phyloP scores from a whole-genome alignment of 2,113 vertebrate genomes.

The Morone chrysops region DNA sequence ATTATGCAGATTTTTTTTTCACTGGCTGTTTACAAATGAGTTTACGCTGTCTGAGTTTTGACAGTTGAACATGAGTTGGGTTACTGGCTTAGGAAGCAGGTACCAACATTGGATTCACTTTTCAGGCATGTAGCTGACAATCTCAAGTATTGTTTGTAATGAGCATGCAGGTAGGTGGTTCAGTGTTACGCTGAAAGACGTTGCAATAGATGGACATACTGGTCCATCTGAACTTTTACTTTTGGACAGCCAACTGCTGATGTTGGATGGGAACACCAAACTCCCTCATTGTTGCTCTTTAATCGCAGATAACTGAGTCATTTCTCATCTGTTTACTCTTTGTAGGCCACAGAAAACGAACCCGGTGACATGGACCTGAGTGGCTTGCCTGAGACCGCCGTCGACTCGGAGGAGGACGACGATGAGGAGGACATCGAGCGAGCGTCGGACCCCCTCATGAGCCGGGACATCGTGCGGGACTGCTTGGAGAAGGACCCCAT shows the following conservation, averaged over 20 bases:
- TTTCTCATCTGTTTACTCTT: neutral
- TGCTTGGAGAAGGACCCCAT: constrained; percentile 99
- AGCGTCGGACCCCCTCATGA: constrained; percentile 97
- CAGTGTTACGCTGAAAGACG: neutral
- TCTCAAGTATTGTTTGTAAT: neutral
- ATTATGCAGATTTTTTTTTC: neutral
- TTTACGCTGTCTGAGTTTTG: neutral
- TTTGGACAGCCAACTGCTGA: neutral
- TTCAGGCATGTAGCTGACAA: neutral
- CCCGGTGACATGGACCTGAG: constrained; percentile 99
- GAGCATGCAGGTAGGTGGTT: neutral
- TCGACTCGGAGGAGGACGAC: constrained; percentile 98
- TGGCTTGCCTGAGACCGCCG: constrained; percentile 97
- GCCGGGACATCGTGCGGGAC: constrained; percentile 96
- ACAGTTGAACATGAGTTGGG: neutral
- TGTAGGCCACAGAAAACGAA: constrained; percentile 97
- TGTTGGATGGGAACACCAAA: neutral
- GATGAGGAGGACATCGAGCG: constrained; percentile 99
- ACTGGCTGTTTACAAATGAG: neutral
- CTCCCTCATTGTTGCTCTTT: neutral
- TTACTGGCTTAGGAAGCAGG: neutral
- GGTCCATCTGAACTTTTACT: neutral
- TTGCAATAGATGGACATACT: neutral
- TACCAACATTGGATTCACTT: neutral
- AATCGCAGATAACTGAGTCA: neutral